Percentiles rank a stretch among this genome's conserved stretches.
These are phyloP conservation scores for Paramuricea clavata DNA, from an alignment of 92 coral and sea anemone genomes.

Conservation along the genomic window DNA sequence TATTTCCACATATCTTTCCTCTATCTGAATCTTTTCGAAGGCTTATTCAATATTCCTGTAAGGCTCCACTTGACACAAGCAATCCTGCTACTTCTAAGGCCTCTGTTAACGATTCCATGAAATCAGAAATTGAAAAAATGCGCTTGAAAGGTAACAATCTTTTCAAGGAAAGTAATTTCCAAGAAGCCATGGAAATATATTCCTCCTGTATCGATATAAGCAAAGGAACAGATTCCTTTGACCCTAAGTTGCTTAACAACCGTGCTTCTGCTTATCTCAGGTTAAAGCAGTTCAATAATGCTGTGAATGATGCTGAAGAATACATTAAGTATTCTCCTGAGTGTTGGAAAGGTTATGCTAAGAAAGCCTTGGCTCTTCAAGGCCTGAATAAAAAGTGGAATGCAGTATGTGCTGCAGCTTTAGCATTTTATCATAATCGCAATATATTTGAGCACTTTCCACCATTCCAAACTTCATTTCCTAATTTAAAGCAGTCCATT, in stretches of 20 bases:
- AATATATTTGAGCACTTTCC: constrained; percentile 12
- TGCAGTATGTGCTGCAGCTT: constrained; percentile 47
- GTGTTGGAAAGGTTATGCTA: constrained; percentile 63
- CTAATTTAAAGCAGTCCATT: background rate
- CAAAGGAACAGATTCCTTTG: constrained; percentile 13
- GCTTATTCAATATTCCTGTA: constrained; percentile 41
- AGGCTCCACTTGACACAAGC: background rate
- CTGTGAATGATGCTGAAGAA: constrained; percentile 43
- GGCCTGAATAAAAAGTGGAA: constrained; percentile 20
- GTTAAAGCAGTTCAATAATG: constrained; percentile 9
- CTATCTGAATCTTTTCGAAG: constrained; percentile 34
- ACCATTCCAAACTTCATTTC: constrained; percentile 35
- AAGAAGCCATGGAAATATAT: constrained; percentile 43
- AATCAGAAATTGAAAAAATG: background rate
- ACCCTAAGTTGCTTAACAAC: constrained; percentile 48
- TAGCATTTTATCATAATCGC: constrained; percentile 30
- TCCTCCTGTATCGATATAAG: constrained; percentile 35
- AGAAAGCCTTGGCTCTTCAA: constrained; percentile 52
- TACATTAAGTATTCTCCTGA: constrained; percentile 24
- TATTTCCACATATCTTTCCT: constrained; percentile 45
- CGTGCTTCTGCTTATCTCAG: constrained; percentile 62
- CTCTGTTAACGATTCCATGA: background rate
- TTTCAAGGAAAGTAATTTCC: constrained; percentile 12
- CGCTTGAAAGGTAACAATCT: constrained; percentile 49
- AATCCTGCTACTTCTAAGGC: background rate